Base-by-base conservation (phyloP, 2,797 vertebrate genomes). In the Astyanax mexicanus region DNA sequence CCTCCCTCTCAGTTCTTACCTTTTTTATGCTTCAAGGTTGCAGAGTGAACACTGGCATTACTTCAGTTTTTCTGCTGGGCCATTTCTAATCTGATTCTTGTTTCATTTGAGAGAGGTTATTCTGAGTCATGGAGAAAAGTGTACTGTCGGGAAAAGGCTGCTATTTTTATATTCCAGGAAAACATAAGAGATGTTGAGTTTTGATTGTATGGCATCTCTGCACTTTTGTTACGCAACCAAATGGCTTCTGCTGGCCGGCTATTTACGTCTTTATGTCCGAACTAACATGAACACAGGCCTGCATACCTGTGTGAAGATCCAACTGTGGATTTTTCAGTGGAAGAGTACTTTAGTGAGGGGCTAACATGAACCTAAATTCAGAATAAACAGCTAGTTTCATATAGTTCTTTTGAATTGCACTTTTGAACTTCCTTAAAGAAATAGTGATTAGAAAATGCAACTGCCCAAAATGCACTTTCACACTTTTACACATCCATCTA, bases 401-500 rank as follows among this genome's bases (percentile, higher is more conserved):
- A 23, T 62, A 25, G 38, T 4, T 60, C 35, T 23, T 62, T 62
- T 11, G 38, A n/a, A n/a, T n/a, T n/a, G n/a, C n/a, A n/a, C n/a
- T n/a, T 12, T 21, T 11, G 10, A 42, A 25, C 19, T 7, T 10
- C 10, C 15, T 37, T 62, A 2, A 10, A 21, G 37, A 3, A 38
- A 62, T 6, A 9, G 61, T 23, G 12, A 64, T 17, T 10, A 27
- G 44, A 19, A 3, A 21, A n/a, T n/a, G n/a, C n/a, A n/a, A 15
- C 37, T 40, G 35, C n/a, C 12, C n/a, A 58, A 61, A 61, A 61
- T 38, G 57, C 57, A 61, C 32, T 17, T 61, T n/a, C 57, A 19
- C 32, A 19, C 11, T 11, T 3, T 12, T 17, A 61, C 58, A 19
- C 51, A 54, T 60, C 17, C 38, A 29, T 37, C 32, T 37, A 62